phyloP scores from a whole-genome alignment of 2,113 vertebrate species.

The Excalfactoria chinensis region DNA sequence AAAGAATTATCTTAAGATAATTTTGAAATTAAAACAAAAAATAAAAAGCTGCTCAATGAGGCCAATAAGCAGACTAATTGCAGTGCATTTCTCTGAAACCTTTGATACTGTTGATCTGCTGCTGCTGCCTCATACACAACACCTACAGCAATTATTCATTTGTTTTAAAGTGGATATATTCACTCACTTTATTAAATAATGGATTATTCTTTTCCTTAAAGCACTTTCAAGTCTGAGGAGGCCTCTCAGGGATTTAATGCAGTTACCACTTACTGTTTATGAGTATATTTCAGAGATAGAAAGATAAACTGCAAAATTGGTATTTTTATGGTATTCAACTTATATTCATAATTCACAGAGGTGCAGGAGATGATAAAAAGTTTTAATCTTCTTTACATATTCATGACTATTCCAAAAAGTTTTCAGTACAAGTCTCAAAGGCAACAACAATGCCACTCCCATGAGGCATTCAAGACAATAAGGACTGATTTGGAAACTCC shows the following conservation, averaged over 20 bases:
- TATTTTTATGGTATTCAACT: neutral
- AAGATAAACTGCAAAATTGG: neutral
- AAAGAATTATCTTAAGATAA: slow-evolving; percentile 7
- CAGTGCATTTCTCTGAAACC: neutral
- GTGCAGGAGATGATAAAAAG: neutral
- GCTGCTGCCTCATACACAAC: neutral
- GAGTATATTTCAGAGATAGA: neutral
- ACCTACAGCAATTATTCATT: neutral
- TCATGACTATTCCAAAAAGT: neutral
- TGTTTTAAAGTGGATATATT: neutral
- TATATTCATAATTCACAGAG: neutral
- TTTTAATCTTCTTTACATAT: neutral
- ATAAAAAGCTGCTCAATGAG: slow-evolving; percentile 1
- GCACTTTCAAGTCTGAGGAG: neutral
- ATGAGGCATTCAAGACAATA: neutral
- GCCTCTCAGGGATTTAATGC: neutral
- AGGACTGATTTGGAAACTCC: neutral
- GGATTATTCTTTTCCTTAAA: neutral
- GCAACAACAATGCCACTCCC: neutral
- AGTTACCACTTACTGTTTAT: neutral
- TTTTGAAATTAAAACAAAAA: neutral
- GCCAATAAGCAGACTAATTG: neutral
- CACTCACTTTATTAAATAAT: neutral
- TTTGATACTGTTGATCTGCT: neutral
- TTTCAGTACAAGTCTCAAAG: neutral